phyloP scores from a whole-genome alignment of 2,888 invertebrate genomes.

The Folsomia candida region DNA sequence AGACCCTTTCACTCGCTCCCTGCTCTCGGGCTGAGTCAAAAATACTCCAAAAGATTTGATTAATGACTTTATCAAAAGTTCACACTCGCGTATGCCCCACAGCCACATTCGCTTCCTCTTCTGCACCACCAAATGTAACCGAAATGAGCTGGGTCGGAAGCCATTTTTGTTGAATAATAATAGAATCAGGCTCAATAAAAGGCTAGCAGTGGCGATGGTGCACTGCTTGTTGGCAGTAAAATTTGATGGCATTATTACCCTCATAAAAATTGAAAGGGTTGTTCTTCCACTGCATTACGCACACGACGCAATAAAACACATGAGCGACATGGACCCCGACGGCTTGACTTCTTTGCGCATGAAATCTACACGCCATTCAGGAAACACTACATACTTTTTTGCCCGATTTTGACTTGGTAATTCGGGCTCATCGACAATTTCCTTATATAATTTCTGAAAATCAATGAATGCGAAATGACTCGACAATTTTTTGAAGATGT shows the following conservation, averaged over 20 bases:
- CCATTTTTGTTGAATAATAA: background rate
- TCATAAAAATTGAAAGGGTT: constrained; percentile 7
- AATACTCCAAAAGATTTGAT: constrained; percentile 30
- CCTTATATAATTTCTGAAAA: too few species aligned
- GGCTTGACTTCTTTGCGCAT: too few species aligned
- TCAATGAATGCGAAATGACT: constrained; percentile 14
- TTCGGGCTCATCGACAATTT: too few species aligned
- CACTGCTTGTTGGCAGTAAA: background rate
- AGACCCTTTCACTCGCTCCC: background rate
- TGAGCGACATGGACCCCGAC: too few species aligned
- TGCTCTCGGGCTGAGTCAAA: background rate
- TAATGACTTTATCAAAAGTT: constrained; percentile 50
- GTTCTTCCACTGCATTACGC: constrained; percentile 5
- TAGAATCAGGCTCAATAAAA: background rate
- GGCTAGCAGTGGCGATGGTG: background rate
- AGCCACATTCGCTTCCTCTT: background rate
- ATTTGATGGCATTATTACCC: constrained; percentile 9
- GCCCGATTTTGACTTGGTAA: too few species aligned
- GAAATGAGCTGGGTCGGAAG: background rate
- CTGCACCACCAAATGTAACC: background rate
- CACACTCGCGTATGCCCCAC: constrained; percentile 46
- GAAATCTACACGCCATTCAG: too few species aligned
- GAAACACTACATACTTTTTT: too few species aligned
- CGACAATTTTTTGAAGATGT: background rate
- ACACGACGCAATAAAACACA: background rate